phyloP scores from a whole-genome alignment of 1,140 invertebrate species.

The Nymphalis io region DNA sequence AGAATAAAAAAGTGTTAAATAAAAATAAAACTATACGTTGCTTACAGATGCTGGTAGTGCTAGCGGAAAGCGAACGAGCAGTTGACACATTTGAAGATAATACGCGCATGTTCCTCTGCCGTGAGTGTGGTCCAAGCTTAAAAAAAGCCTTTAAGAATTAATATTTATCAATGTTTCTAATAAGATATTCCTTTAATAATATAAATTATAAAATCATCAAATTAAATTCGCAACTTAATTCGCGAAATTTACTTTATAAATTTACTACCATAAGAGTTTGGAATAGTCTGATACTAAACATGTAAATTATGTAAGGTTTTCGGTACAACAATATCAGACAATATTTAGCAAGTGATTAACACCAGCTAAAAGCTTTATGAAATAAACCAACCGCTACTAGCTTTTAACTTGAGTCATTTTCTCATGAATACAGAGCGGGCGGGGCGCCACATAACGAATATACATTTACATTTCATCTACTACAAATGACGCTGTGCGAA shows the following conservation, averaged over 20 bases:
- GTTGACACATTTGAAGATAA: slow-evolving; percentile 80
- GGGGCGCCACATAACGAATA: slow-evolving; percentile 73
- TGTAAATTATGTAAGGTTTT: no score
- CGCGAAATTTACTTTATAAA: no score
- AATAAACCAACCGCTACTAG: not conserved
- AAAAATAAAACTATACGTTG: slow-evolving; percentile 40
- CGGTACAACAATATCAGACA: no score
- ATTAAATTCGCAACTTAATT: no score
- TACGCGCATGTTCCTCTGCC: slow-evolving; percentile 63
- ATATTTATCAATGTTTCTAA: no score
- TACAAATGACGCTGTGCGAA: slow-evolving; percentile 74
- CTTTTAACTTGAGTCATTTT: slow-evolving; percentile 33
- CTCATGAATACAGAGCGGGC: slow-evolving; percentile 77
- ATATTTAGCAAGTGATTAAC: no score
- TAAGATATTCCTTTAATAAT: no score
- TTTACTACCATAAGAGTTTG: no score
- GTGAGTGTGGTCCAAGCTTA: slow-evolving; percentile 38
- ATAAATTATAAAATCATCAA: no score
- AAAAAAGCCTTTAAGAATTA: slow-evolving; percentile 11
- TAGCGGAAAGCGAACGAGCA: slow-evolving; percentile 38
- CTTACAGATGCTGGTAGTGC: slow-evolving; percentile 22
- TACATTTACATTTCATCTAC: slow-evolving; percentile 78
- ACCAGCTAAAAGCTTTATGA: no score
- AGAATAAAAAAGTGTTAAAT: slow-evolving; percentile 18
- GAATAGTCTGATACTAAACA: no score